These are phyloP conservation scores for Drosophila sordidula DNA, from an alignment of 2,888 invertebrate genomes.

Conservation along the genomic window DNA sequence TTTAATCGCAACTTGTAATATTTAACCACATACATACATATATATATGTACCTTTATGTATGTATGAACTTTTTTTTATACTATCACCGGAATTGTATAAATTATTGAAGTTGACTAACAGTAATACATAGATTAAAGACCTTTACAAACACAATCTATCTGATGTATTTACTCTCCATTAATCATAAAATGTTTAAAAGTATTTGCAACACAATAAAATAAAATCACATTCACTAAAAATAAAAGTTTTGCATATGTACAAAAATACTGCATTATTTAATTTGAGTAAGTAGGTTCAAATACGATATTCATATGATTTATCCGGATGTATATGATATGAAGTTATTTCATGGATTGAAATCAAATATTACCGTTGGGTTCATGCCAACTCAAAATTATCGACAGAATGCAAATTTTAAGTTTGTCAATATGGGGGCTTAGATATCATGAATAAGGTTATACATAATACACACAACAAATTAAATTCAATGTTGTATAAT, in stretches of 20 bases:
- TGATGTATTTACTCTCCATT: slow-evolving; percentile 52
- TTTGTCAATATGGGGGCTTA: neutral
- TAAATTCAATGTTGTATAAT: slow-evolving; percentile 40
- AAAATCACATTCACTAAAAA: slow-evolving; percentile 63
- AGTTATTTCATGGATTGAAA: neutral
- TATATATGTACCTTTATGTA: slow-evolving; percentile 10
- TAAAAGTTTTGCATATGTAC: slow-evolving; percentile 27
- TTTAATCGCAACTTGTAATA: slow-evolving; percentile 48
- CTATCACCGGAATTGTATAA: slow-evolving; percentile 55
- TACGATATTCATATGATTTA: slow-evolving; percentile 80
- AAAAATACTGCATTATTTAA: slow-evolving; percentile 31
- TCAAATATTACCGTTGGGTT: slow-evolving; percentile 6
- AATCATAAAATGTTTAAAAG: slow-evolving; percentile 63
- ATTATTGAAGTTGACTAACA: slow-evolving; percentile 66
- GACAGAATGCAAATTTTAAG: neutral
- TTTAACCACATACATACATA: slow-evolving; percentile 36
- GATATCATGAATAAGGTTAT: neutral
- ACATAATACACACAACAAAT: slow-evolving; percentile 7
- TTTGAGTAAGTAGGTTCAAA: slow-evolving; percentile 37
- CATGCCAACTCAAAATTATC: neutral
- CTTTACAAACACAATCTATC: slow-evolving; percentile 32
- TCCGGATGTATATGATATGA: slow-evolving; percentile 6
- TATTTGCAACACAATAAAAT: slow-evolving; percentile 82
- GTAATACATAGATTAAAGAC: slow-evolving; percentile 59
- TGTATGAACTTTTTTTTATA: slow-evolving; percentile 29